Conservation (phyloP, 2,888 invertebrate genomes). For the Glaucopsyche alexis region DNA sequence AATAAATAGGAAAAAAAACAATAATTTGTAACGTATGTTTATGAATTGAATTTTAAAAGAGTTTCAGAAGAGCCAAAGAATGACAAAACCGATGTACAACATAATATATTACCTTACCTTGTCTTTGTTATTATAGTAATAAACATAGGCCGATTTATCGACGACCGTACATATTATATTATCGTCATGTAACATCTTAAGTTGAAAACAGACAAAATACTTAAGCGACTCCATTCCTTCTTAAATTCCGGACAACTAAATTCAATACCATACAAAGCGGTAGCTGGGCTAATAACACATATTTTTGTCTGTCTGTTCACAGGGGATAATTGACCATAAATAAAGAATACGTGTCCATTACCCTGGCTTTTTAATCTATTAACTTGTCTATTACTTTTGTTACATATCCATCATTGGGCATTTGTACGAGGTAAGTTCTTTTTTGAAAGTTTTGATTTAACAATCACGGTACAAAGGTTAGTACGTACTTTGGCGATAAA, state of each 20-base stretch:
- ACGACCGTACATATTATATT: too few relatives aligned
- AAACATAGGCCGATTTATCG: too few relatives aligned
- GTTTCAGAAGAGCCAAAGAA: too few relatives aligned
- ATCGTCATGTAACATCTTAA: too few relatives aligned
- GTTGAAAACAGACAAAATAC: too few relatives aligned
- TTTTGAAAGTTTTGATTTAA: neutral
- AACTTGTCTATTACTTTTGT: slow-evolving; percentile 34
- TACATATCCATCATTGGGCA: slow-evolving; percentile 27
- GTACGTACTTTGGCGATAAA: neutral
- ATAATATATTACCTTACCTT: too few relatives aligned
- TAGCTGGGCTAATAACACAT: slow-evolving; percentile 56
- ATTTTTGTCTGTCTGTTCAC: slow-evolving; percentile 58
- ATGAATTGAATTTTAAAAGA: too few relatives aligned
- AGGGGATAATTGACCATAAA: slow-evolving; percentile 78
- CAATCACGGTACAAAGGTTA: neutral
- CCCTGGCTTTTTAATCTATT: slow-evolving; percentile 33
- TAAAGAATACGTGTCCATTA: slow-evolving; percentile 47
- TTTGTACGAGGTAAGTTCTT: neutral
- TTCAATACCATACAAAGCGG: slow-evolving; percentile 53
- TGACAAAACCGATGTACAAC: too few relatives aligned
- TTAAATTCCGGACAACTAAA: slow-evolving; percentile 55
- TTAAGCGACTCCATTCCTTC: slow-evolving; percentile 36
- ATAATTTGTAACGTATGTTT: too few relatives aligned
- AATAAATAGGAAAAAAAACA: too few relatives aligned
- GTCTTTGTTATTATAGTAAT: too few relatives aligned